These are phyloP conservation scores for Sebastes fasciatus DNA, from an alignment of 2,113 vertebrate species.

Conservation along the genomic window DNA sequence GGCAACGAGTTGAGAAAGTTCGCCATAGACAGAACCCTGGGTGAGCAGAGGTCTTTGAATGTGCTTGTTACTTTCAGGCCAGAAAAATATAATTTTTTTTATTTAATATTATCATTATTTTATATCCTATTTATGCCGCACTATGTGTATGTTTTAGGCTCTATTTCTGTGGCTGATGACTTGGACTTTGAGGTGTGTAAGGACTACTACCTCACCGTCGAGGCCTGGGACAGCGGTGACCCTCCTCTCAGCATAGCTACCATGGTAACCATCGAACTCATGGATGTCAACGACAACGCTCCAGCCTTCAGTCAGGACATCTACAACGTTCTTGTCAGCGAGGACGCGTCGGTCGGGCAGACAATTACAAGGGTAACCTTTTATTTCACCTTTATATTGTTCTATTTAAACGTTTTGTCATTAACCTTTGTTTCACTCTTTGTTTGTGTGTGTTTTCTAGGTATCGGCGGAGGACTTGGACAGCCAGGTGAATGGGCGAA, in stretches of 20 bases:
- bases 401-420: neutral
- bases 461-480: conserved; percentile 94
- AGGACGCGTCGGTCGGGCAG: conserved; percentile 90
- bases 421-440: neutral
- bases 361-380: conserved; percentile 88
- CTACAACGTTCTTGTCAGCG: conserved; percentile 94
- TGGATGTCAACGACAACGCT: conserved; percentile 96
- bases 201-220: conserved; percentile 93
- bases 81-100: too few relatives aligned
- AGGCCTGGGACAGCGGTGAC: conserved; percentile 93
- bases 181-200: conserved; percentile 95
- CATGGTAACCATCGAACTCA: conserved; percentile 92
- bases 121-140: conserved; percentile 62
- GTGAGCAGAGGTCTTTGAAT: conserved; percentile 81
- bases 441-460: conserved; percentile 71
- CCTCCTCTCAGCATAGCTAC: conserved; percentile 92
- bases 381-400: neutral
- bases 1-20: conserved; percentile 96
- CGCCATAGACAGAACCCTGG: conserved; percentile 84
- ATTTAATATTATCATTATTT: too few relatives aligned
- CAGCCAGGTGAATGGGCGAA: conserved; percentile 92
- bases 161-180: conserved; percentile 89
- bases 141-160: conserved; percentile 80
- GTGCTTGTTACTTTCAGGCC: neutral
- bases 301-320: conserved; percentile 90